These are phyloP conservation scores for Leucophenga montana DNA, from an alignment of 2,888 invertebrate species.

Conservation along the genomic window DNA sequence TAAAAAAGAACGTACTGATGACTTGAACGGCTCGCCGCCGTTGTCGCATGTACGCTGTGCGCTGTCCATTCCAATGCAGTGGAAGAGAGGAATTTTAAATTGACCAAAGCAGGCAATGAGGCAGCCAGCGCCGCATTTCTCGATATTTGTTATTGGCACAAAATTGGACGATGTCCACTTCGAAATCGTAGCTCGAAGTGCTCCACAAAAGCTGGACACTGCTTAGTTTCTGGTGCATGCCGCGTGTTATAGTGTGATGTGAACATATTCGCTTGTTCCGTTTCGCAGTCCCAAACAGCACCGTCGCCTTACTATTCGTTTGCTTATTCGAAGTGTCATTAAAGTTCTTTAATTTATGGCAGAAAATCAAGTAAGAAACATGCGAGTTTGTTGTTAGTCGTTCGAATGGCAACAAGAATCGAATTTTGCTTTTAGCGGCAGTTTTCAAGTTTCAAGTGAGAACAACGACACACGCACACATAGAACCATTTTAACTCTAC, in stretches of 20 bases:
- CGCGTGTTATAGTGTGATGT: background rate
- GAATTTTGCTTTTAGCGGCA: slow-evolving; percentile 66
- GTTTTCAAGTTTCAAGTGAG: slow-evolving; percentile 51
- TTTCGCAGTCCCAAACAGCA: background rate
- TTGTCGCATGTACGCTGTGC: background rate
- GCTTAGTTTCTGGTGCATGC: background rate
- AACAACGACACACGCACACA: background rate
- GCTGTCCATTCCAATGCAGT: slow-evolving; percentile 16
- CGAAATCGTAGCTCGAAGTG: background rate
- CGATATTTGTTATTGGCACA: slow-evolving; percentile 26
- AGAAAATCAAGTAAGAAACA: slow-evolving; percentile 66
- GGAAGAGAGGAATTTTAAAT: slow-evolving; percentile 21
- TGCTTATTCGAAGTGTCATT: slow-evolving; percentile 63
- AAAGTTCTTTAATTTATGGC: slow-evolving; percentile 66
- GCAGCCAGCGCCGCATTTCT: slow-evolving; percentile 12
- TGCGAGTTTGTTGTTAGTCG: slow-evolving; percentile 56
- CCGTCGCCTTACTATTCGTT: background rate
- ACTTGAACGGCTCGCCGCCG: background rate
- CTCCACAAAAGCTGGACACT: slow-evolving; percentile 9
- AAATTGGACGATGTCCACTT: slow-evolving; percentile 23
- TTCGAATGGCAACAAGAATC: slow-evolving; percentile 60
- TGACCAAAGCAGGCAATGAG: slow-evolving; percentile 5
- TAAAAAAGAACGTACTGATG: background rate
- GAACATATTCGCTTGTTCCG: background rate
- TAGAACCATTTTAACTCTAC: slow-evolving; percentile 19